Conservation (phyloP, 2,113 vertebrate species). For the Dipodomys spectabilis region DNA sequence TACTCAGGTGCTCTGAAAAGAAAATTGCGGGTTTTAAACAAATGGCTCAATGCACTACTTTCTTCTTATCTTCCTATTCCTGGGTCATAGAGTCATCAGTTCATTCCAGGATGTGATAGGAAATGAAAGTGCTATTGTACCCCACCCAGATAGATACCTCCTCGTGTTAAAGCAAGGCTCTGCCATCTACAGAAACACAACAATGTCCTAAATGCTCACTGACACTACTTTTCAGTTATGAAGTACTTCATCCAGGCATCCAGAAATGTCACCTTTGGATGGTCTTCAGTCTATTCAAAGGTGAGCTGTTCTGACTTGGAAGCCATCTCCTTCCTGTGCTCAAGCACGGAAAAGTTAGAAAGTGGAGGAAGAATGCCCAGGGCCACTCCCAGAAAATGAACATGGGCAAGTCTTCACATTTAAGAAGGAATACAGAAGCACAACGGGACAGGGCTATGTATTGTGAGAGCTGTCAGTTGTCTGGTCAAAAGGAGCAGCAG, state of each 20-base stretch:
- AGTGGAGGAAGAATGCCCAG: background rate
- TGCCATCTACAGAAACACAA: background rate
- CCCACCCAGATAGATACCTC: background rate
- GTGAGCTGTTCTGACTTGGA: background rate
- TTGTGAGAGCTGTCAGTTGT: background rate
- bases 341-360: background rate
- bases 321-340: background rate
- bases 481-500: background rate
- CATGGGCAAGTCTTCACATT: background rate
- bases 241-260: background rate
- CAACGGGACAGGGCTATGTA: background rate
- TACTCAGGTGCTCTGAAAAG: slow-evolving; percentile 89
- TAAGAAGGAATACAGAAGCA: background rate
- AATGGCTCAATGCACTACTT: background rate
- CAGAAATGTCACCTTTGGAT: background rate
- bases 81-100: background rate
- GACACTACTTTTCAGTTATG: background rate
- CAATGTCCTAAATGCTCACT: background rate
- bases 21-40: background rate
- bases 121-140: background rate
- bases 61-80: slow-evolving; percentile 21
- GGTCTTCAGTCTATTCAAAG: background rate
- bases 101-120: background rate
- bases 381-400: background rate
- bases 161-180: background rate